Conservation (phyloP, 2,888 invertebrate genomes). For the Cancer borealis region DNA sequence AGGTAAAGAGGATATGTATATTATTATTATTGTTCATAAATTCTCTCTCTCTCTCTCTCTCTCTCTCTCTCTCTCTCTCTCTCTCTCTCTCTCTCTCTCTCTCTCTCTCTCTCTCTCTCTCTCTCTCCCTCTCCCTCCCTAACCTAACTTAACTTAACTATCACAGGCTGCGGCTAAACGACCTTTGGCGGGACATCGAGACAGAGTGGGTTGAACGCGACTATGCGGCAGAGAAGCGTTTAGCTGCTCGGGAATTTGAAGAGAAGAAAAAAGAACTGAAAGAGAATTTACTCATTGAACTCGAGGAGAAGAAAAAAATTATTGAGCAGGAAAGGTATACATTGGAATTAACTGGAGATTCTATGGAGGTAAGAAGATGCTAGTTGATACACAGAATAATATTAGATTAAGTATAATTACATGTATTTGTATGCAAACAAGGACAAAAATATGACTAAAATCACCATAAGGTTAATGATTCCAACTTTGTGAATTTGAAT, state of each 20-base stretch:
- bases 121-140: conserved; percentile 2
- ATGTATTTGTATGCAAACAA: too few relatives aligned
- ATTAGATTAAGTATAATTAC: too few relatives aligned
- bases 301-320: conserved; percentile 93
- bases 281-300: conserved; percentile 92
- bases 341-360: conserved; percentile 94
- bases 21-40: not conserved
- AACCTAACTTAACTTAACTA: not conserved
- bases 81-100: not conserved
- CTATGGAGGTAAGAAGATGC: conserved; percentile 85
- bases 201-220: conserved; percentile 92
- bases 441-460: too few relatives aligned
- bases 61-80: not conserved
- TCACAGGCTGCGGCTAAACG: conserved; percentile 85
- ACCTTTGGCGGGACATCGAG: conserved; percentile 89
- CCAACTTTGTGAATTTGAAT: too few relatives aligned
- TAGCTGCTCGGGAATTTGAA: conserved; percentile 90
- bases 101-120: not conserved
- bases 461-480: too few relatives aligned
- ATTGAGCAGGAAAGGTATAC: conserved; percentile 93
- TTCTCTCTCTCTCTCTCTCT: conserved; percentile 15
- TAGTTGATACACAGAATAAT: too few relatives aligned
- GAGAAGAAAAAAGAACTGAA: conserved; percentile 95
- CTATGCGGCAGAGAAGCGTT: conserved; percentile 90
- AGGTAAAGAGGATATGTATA: conserved; percentile 80